Percentiles rank a stretch among this genome's conserved stretches.
Conservation (phyloP, 2,113 vertebrate genomes). For the Grantiella picta region DNA sequence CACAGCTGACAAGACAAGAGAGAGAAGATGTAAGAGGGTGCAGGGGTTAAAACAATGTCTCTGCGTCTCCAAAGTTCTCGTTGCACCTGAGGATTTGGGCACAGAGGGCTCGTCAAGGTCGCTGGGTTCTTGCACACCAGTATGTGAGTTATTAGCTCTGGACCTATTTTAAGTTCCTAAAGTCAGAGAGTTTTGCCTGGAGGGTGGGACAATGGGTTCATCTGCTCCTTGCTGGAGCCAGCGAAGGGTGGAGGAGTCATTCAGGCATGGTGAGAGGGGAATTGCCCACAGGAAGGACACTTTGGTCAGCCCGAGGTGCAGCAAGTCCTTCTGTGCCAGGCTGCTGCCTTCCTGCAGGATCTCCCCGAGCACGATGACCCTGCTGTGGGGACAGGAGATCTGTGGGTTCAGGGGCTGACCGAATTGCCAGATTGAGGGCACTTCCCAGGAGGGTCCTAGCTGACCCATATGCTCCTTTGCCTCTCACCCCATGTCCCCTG, state of each 20-base stretch:
- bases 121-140: neutral
- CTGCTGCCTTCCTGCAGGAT: neutral
- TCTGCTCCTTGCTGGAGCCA: conserved; percentile 25
- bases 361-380: fast-evolving
- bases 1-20: neutral
- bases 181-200: conserved; percentile 14
- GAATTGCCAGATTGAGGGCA: fast-evolving
- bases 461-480: neutral
- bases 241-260: neutral
- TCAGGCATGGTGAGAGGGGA: neutral
- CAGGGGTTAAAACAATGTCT: neutral
- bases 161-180: conserved; percentile 9
- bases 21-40: neutral
- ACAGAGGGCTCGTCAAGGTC: neutral
- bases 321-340: neutral
- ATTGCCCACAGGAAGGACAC: conserved; percentile 11
- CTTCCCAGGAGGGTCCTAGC: neutral
- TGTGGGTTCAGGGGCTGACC: neutral
- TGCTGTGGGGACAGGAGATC: neutral
- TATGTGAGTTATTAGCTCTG: neutral
- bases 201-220: conserved; percentile 33
- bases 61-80: neutral
- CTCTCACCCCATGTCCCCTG: neutral
- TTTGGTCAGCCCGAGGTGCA: neutral
- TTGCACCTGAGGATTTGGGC: neutral